Evolutionary conservation across 1,140 invertebrate genomes (phyloP), one percentile per base, ranked within the genome.

Genomic region (Micrasema longulum): DNA sequence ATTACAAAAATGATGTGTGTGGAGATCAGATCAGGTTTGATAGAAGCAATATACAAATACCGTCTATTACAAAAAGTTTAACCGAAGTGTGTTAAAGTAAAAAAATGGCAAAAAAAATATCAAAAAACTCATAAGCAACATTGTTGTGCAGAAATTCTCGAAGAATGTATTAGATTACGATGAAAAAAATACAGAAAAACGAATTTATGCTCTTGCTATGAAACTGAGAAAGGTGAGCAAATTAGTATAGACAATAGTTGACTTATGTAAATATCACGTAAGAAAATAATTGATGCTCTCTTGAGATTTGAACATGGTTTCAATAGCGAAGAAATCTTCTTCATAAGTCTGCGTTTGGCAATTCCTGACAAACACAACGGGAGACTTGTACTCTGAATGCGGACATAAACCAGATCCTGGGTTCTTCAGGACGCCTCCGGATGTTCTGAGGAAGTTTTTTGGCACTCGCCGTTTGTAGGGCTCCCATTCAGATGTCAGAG

Each of bases 401-500:
- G 66, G 73, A 35, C 69, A 55, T n/a, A 71, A 20, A 0, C 11
- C 62, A 1, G 35, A 12, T 9, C 69, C 75, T 12, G 70, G 71
- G 52, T 71, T 74, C 23, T 77, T 68, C 53, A 73, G 45, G 11
- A 72, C 72, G n/a, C n/a, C n/a, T 36, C 71, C 38, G 10, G 72
- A 70, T 9, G 79, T 80, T 52, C 77, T 74, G 60, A 80, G 52
- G 63, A 77, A 78, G 26, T 82, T 82, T 79, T 84, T 86, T 76
- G 87, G 87, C 55, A 14, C 31, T 75, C 88, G 82, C 77, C 87
- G 80, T 71, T 82, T 84, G 77, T 88, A 88, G 35, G 87, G 87
- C 78, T 88, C 86, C 87, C 87, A 88, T 79, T 87, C 80, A 75
- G 75, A 78, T 72, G 76, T n/a, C n/a, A n/a, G n/a, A n/a, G n/a